These are phyloP conservation scores for Nothoprocta perdicaria DNA, from an alignment of 2,113 vertebrate species.

Conservation along the genomic window DNA sequence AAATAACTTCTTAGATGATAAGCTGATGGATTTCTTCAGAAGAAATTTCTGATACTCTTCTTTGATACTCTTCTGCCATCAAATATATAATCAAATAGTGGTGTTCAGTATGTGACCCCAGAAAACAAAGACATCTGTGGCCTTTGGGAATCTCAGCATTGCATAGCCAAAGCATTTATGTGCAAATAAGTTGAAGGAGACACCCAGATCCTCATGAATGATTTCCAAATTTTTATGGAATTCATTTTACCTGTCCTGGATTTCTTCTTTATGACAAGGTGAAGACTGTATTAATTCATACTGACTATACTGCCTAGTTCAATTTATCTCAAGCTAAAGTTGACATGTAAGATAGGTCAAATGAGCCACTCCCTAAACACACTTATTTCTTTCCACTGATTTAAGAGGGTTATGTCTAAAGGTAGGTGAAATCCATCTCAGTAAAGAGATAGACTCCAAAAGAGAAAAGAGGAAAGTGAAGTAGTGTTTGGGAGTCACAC, in stretches of 20 bases:
- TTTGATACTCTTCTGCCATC: slow-evolving; percentile 8
- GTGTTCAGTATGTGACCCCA: background rate
- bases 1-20: background rate
- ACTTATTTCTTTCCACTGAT: background rate
- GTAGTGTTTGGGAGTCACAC: background rate
- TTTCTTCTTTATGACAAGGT: background rate
- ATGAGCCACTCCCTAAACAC: background rate
- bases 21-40: slow-evolving; percentile 41
- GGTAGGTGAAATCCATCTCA: background rate
- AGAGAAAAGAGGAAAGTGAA: background rate
- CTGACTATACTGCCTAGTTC: background rate
- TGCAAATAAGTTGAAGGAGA: background rate
- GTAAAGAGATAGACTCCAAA: background rate
- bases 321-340: background rate
- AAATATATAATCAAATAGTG: slow-evolving; percentile 28
- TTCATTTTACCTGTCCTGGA: background rate
- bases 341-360: background rate
- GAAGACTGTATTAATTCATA: background rate
- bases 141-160: background rate
- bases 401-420: background rate
- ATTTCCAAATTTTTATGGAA: background rate
- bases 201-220: background rate
- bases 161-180: background rate
- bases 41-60: background rate
- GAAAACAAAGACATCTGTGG: background rate